Conservation (phyloP, 2,888 invertebrate genomes). For the Mycogona germanica region DNA sequence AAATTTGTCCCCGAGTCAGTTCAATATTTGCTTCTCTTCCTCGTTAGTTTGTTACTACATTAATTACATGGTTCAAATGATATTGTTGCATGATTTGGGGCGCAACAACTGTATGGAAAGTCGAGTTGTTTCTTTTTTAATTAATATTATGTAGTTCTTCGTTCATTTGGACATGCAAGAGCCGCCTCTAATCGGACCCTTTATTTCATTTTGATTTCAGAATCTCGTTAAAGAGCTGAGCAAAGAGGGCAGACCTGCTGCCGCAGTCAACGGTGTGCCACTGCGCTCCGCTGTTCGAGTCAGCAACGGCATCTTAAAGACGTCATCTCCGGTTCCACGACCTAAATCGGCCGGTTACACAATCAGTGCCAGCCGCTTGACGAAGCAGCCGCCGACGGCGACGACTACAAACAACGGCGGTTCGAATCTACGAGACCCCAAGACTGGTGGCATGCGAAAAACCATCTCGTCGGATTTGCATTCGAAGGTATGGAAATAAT, state of each 20-base stretch:
- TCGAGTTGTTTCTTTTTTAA: too few species aligned
- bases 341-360: constrained; percentile 3
- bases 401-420: neutral
- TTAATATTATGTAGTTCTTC: too few species aligned
- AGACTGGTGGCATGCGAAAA: constrained; percentile 2
- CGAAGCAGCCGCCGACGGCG: neutral
- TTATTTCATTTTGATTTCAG: neutral
- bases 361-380: neutral
- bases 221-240: neutral
- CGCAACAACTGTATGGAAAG: too few species aligned
- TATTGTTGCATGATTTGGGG: too few species aligned
- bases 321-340: neutral
- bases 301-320: neutral
- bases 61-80: too few species aligned
- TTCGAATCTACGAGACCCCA: neutral
- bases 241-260: neutral
- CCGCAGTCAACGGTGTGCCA: neutral
- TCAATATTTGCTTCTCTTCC: too few species aligned
- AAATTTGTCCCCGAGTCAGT: too few species aligned
- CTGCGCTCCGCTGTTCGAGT: neutral
- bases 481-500: neutral
- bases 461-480: constrained; percentile 5
- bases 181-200: too few species aligned
- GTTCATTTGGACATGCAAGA: too few species aligned
- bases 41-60: too few species aligned